Evolutionary conservation across 2,113 vertebrate species (phyloP).

Genomic region (Recurvirostra avosetta): DNA sequence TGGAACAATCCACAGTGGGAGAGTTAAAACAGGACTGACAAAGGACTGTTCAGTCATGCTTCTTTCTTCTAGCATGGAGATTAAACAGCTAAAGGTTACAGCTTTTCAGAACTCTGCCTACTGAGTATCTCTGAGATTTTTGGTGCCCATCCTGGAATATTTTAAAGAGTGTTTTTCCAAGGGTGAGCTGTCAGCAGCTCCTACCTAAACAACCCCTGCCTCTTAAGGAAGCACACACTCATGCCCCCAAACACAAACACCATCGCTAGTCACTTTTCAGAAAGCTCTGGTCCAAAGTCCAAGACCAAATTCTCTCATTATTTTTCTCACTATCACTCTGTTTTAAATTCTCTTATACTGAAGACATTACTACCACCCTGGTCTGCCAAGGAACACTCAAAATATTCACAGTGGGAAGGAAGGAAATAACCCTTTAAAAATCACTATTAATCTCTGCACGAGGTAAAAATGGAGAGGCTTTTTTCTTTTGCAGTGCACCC

Average conservation of each 20-base stretch:
- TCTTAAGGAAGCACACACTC: not conserved
- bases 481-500: not conserved
- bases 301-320: not conserved
- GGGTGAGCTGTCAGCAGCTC: not conserved
- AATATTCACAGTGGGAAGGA: not conserved
- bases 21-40: not conserved
- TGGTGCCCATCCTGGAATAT: not conserved
- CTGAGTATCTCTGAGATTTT: not conserved
- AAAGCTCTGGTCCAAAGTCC: not conserved
- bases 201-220: not conserved
- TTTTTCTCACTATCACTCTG: not conserved
- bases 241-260: not conserved
- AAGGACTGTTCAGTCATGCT: not conserved
- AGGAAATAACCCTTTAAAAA: not conserved
- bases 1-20: not conserved
- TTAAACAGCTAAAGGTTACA: not conserved
- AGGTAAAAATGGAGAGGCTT: not conserved
- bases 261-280: not conserved
- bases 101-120: not conserved
- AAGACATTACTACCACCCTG: not conserved
- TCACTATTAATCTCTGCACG: not conserved
- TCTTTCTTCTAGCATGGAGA: not conserved
- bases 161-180: not conserved
- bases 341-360: not conserved
- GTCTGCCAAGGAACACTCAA: not conserved